Percentiles rank a stretch among this genome's conserved stretches.
Evolutionary conservation across 1,140 invertebrate species (phyloP).

Genomic region (Antheraea pernyi): DNA sequence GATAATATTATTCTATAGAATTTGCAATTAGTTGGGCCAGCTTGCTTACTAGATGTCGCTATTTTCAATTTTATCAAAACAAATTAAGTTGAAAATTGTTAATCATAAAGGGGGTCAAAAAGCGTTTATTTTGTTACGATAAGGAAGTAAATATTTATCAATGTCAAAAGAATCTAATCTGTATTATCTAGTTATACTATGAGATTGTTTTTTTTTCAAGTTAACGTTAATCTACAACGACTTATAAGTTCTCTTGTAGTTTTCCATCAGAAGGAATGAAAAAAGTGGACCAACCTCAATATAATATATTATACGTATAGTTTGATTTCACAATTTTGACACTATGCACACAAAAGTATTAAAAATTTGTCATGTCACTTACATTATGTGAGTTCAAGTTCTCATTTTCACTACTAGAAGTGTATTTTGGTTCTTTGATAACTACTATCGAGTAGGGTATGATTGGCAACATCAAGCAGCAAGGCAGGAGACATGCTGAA

Average conservation of each 20-base stretch:
- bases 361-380: not conserved
- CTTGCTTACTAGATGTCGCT: no score
- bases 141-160: no score
- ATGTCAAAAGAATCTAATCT: no score
- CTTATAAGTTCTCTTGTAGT: not conserved
- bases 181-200: no score
- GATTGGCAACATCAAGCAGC: slow-evolving; percentile 45
- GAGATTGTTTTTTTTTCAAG: no score
- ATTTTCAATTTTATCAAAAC: no score
- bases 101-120: no score
- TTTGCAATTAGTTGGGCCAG: no score
- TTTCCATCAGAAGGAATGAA: not conserved
- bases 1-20: not conserved
- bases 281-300: no score
- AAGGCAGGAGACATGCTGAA: slow-evolving; percentile 52
- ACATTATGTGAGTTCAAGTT: not conserved
- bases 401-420: not conserved
- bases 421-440: slow-evolving; percentile 24
- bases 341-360: not conserved
- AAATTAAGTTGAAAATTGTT: no score
- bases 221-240: not conserved
- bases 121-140: no score
- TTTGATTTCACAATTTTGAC: not conserved
- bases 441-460: slow-evolving; percentile 45
- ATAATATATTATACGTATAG: no score